Conservation (phyloP, 1,140 invertebrate species). For the Teleopsis dalmanni region DNA sequence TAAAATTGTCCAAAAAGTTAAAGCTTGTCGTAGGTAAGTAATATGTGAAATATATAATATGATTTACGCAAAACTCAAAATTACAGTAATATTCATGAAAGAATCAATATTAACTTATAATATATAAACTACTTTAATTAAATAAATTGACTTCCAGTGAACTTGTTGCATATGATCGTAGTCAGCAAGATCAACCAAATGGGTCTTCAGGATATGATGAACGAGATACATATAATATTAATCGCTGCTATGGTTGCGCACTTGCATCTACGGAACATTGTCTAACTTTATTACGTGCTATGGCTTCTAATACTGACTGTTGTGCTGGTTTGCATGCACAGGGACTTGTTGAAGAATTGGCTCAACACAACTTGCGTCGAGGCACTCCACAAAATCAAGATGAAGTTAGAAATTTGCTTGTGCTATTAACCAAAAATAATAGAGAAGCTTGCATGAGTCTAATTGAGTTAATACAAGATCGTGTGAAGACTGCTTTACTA, state of each 20-base stretch:
- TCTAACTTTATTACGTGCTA: conserved; percentile 81
- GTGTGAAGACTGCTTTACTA: conserved; percentile 68
- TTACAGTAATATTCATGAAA: too few species aligned
- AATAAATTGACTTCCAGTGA: too few species aligned
- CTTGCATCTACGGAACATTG: conserved; percentile 87
- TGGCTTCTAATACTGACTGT: conserved; percentile 75
- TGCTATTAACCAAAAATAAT: conserved; percentile 86
- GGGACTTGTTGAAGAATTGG: conserved; percentile 81
- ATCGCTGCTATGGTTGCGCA: conserved; percentile 78
- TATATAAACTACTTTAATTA: too few species aligned
- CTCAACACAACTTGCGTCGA: conserved; percentile 82
- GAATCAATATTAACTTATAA: background rate
- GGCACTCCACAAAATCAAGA: conserved; percentile 72
- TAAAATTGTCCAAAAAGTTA: conserved; percentile 88
- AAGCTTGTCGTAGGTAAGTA: conserved; percentile 63
- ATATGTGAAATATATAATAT: background rate
- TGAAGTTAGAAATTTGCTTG: conserved; percentile 79
- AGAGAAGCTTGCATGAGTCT: conserved; percentile 78
- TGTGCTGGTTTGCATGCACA: conserved; percentile 73
- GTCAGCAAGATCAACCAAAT: conserved; percentile 54
- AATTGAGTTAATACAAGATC: conserved; percentile 70
- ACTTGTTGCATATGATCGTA: conserved; percentile 84
- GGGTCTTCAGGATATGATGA: conserved; percentile 17
- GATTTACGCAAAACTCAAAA: background rate
- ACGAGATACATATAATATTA: conserved; percentile 26